Percentiles rank a stretch among this genome's conserved stretches.
phyloP scores from a whole-genome alignment of 2,113 vertebrate genomes.

The Quiscalus mexicanus region DNA sequence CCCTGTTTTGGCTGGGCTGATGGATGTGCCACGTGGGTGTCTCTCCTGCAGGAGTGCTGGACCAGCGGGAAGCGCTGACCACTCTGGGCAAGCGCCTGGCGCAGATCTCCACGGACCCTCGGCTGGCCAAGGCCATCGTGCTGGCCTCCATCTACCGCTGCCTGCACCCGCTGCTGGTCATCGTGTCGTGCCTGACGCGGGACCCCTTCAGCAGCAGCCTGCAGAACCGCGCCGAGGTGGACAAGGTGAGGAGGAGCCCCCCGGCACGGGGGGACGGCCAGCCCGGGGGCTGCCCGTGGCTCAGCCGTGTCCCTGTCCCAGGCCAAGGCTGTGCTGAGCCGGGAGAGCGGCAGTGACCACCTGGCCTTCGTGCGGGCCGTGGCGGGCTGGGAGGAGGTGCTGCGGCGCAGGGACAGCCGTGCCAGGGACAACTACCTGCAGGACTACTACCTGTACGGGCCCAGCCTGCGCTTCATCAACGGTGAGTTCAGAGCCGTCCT shows the following conservation, averaged over 20 bases:
- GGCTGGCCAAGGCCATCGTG: slow-evolving; percentile 91
- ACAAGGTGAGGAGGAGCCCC: slow-evolving; percentile 79
- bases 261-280: fast-evolving
- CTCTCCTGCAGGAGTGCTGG: slow-evolving; percentile 84
- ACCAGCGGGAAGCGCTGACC: slow-evolving; percentile 86
- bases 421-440: slow-evolving; percentile 84
- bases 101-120: slow-evolving; percentile 91
- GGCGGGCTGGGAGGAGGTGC: slow-evolving; percentile 84
- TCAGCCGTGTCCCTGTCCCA: neutral
- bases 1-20: fast-evolving
- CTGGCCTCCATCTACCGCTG: slow-evolving; percentile 90
- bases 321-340: slow-evolving; percentile 85
- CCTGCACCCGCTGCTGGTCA: slow-evolving; percentile 86
- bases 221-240: slow-evolving; percentile 85
- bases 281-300: fast-evolving
- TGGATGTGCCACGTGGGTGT: fast-evolving
- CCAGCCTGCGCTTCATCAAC: slow-evolving; percentile 89
- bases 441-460: slow-evolving; percentile 78
- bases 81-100: slow-evolving; percentile 88
- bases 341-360: slow-evolving; percentile 88
- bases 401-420: slow-evolving; percentile 74
- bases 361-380: slow-evolving; percentile 85
- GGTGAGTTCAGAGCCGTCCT: slow-evolving; percentile 57
- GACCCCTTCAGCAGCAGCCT: slow-evolving; percentile 95
- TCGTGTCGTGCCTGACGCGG: slow-evolving; percentile 91